Percentiles rank a stretch among this genome's conserved stretches.
These are phyloP conservation scores for Ibidorhyncha struthersii DNA, from an alignment of 2,113 vertebrate genomes.

Conservation along the genomic window DNA sequence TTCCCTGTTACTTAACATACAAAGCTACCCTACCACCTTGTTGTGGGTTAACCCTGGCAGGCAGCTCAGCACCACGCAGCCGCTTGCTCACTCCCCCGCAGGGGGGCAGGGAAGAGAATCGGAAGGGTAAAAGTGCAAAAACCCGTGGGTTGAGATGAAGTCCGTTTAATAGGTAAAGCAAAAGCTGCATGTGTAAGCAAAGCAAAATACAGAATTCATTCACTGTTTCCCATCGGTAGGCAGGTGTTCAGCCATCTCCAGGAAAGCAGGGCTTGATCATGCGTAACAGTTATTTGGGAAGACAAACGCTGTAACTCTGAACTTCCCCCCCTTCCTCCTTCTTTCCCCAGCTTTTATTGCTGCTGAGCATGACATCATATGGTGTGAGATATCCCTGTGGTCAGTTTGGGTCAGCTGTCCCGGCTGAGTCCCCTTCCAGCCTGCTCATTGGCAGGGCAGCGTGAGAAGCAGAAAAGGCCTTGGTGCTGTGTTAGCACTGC, in stretches of 20 bases:
- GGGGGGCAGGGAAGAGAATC: background rate
- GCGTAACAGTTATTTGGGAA: background rate
- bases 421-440: background rate
- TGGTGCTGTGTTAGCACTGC: accelerated
- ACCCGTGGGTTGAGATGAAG: background rate
- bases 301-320: accelerated
- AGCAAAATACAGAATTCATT: background rate
- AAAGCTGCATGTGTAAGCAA: background rate
- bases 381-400: background rate
- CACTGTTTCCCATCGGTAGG: background rate
- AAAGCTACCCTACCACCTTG: background rate
- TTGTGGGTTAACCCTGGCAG: background rate
- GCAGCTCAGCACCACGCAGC: background rate
- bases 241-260: background rate
- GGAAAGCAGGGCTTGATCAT: background rate
- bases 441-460: background rate
- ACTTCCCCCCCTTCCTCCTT: background rate
- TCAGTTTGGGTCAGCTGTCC: background rate
- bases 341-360: background rate
- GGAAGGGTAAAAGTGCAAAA: background rate
- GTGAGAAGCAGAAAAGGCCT: background rate
- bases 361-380: background rate
- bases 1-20: background rate
- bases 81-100: accelerated
- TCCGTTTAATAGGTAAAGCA: background rate